Conservation (phyloP, 2,113 vertebrate genomes). For the Ellobius talpinus region DNA sequence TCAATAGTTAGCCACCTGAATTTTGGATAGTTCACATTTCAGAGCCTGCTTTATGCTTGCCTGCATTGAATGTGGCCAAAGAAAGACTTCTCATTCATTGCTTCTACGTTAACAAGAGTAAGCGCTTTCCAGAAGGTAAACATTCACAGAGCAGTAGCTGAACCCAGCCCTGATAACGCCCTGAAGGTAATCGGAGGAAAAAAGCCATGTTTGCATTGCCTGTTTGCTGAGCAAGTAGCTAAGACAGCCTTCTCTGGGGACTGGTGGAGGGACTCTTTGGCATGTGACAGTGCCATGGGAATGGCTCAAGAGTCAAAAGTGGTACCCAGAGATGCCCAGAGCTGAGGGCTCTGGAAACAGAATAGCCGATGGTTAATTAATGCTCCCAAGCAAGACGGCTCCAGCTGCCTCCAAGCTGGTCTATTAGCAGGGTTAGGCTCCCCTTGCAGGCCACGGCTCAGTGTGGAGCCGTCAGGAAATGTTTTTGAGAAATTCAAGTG, state of each 20-base stretch:
- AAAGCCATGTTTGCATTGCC: background rate
- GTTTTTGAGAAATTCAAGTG: constrained; percentile 60
- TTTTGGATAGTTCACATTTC: constrained; percentile 49
- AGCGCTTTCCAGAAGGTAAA: background rate
- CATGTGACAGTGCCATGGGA: background rate
- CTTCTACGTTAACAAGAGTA: background rate
- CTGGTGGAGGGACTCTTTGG: background rate
- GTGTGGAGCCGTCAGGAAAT: constrained; percentile 15
- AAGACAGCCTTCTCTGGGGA: background rate
- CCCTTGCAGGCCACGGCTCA: background rate
- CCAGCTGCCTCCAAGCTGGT: background rate
- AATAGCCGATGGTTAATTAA: constrained; percentile 60
- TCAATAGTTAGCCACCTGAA: constrained; percentile 66
- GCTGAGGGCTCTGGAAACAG: background rate
- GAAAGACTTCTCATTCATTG: background rate
- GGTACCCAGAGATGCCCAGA: background rate
- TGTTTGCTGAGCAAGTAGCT: background rate
- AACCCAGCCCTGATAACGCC: constrained; percentile 1
- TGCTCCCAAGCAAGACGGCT: constrained; percentile 24
- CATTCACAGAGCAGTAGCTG: background rate
- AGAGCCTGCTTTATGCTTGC: constrained; percentile 7
- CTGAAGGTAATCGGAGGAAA: background rate
- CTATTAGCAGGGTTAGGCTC: background rate
- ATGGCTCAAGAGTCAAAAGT: background rate
- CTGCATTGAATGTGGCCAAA: background rate